Evolutionary conservation across 2,113 vertebrate genomes (phyloP), one percentile per base, ranked within the genome.

Genomic region (Smithornis capensis): DNA sequence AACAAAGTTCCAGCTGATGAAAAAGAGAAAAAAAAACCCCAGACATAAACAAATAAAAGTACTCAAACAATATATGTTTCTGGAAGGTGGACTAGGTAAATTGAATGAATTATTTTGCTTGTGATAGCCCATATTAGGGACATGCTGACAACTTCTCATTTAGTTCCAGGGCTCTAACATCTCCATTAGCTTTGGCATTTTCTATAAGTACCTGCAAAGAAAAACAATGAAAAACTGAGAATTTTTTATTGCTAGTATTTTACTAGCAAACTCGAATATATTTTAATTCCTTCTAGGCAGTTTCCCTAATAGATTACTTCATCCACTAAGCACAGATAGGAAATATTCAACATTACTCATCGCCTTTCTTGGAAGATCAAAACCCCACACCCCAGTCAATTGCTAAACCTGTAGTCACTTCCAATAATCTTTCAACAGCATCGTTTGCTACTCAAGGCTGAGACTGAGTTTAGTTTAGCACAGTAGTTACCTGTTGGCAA

Each of bases 131-230:
- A 90, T 24, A n/a, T 71, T 97, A 97, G 67, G 97, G 94, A 95
- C 96, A 96, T 82, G 97, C 95, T 63, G 97, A 97, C 50, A 99
- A 97, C 69, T 98, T 98, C 84, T 97, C 97, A 95, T 99, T 93
- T 92, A 99, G 97, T 73, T 99, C 97, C 90, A 99, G 90, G 64
- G 98, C 77, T 97, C 98, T 98, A 87, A 84, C 38, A 95, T 99
- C 98, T 83, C 98, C 95, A 22, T 98, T 97, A 77, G 82, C 96
- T 98, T 97, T 98, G 87, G 98, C 98, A 87, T 99, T 98, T 80
- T 98, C 97, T 97, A 99, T 81, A 95, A 99, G 98, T 17, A 98
- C 98, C 99, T 99, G 95, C 81, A 83, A 40, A 74, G 94, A 90
- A 94, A 94, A 94, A 71, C 2, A 80, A 27, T 29, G 12, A 64